A percentile compares a stretch with the other conserved stretches of the same genome.
Conservation (phyloP, 2,797 vertebrate species). For the Coluber constrictor region DNA sequence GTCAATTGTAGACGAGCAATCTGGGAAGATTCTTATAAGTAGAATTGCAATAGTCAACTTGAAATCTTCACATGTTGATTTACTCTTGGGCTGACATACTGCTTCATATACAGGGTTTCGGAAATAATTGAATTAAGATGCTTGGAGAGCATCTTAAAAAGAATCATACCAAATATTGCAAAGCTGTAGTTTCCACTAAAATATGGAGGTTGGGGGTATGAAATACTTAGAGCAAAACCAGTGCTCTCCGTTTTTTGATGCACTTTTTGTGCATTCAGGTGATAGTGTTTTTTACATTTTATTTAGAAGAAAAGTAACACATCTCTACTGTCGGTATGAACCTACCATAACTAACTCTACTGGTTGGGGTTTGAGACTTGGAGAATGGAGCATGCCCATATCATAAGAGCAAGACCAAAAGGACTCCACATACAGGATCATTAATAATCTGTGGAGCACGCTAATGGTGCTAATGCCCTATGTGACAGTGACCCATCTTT, state of each 20-base stretch:
- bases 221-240: neutral
- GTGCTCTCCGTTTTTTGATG: neutral
- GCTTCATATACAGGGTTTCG: neutral
- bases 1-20: neutral
- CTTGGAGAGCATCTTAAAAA: neutral
- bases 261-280: neutral
- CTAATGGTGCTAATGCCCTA: constrained; percentile 79
- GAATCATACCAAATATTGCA: neutral
- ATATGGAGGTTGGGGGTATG: neutral
- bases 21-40: neutral
- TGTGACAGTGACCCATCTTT: constrained; percentile 80
- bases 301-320: neutral
- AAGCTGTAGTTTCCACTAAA: neutral
- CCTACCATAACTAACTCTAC: neutral
- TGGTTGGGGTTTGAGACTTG: constrained; percentile 23
- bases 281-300: neutral
- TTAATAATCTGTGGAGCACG: constrained; percentile 70
- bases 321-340: neutral
- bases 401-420: constrained; percentile 34
- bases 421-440: constrained; percentile 59
- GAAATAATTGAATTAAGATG: neutral
- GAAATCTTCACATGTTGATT: neutral
- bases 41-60: neutral
- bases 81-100: neutral
- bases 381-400: neutral